These are phyloP conservation scores for Polyploca ridens DNA, from an alignment of 2,888 invertebrate species.

Conservation along the genomic window DNA sequence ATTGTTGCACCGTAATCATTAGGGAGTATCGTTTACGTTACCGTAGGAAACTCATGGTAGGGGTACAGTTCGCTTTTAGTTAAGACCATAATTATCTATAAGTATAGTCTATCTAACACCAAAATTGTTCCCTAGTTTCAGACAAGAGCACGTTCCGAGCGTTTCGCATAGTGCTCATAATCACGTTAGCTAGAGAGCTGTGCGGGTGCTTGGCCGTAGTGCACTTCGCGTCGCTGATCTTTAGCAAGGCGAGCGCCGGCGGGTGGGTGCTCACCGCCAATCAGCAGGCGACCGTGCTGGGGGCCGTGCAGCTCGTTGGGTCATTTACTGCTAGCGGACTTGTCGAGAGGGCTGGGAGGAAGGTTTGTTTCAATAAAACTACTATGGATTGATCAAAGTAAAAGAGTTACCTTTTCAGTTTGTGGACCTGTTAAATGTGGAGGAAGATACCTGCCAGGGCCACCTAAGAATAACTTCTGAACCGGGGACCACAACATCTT, in stretches of 20 bases:
- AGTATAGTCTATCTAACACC: neutral
- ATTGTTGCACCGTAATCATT: too few species aligned
- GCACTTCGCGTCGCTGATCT: conserved; percentile 78
- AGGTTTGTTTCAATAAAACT: conserved; percentile 45
- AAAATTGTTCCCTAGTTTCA: conserved; percentile 49
- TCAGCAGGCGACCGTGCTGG: conserved; percentile 72
- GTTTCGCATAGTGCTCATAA: conserved; percentile 81
- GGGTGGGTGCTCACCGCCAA: conserved; percentile 67
- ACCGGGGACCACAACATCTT: too few species aligned
- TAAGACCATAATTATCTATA: too few species aligned
- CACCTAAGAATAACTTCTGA: too few species aligned
- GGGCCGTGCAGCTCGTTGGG: conserved; percentile 69
- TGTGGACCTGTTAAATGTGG: too few species aligned
- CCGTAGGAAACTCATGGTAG: too few species aligned
- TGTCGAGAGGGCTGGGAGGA: conserved; percentile 74
- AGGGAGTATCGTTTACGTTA: too few species aligned
- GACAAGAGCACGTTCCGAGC: conserved; percentile 75
- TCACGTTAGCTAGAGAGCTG: conserved; percentile 72
- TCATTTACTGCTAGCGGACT: conserved; percentile 71
- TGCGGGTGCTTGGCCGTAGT: conserved; percentile 77
- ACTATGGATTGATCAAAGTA: too few species aligned
- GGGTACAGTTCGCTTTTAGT: too few species aligned
- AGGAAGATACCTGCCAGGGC: too few species aligned
- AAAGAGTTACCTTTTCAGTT: too few species aligned
- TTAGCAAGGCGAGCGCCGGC: conserved; percentile 61